phyloP scores from a whole-genome alignment of 1,140 invertebrate genomes.

The Ceratosolen fusciceps region DNA sequence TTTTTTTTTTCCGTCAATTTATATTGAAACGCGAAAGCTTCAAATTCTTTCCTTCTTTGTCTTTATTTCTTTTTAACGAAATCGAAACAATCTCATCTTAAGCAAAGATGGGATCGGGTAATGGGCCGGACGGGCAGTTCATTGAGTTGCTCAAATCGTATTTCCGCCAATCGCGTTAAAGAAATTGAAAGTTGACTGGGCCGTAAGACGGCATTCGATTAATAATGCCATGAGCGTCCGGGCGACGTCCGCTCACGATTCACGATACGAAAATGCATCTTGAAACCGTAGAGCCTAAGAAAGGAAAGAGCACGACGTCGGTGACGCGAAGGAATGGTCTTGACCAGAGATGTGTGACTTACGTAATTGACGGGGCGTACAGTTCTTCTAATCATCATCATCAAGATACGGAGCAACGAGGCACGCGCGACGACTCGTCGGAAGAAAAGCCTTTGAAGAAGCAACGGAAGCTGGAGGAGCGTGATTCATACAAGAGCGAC shows the following conservation, averaged over 20 bases:
- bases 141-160: too few species aligned
- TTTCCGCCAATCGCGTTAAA: too few species aligned
- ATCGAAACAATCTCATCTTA: too few species aligned
- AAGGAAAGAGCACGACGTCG: background rate
- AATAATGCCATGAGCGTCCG: background rate
- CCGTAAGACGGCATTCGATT: too few species aligned
- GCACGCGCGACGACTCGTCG: background rate
- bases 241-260: background rate
- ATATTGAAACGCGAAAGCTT: too few species aligned
- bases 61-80: too few species aligned
- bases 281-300: background rate
- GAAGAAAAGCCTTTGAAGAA: constrained; percentile 19
- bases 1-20: too few species aligned
- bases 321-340: background rate
- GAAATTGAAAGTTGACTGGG: too few species aligned
- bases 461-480: constrained; percentile 24
- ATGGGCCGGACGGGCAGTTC: too few species aligned
- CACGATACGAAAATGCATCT: background rate
- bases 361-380: constrained; percentile 14
- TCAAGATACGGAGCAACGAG: constrained; percentile 1
- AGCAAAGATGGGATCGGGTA: too few species aligned
- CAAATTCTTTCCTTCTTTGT: too few species aligned
- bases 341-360: constrained; percentile 34
- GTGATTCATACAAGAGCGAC: background rate
- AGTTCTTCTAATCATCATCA: background rate